Evolutionary conservation across 2,888 invertebrate genomes (phyloP).

Genomic region (Epistrophe eligans): DNA sequence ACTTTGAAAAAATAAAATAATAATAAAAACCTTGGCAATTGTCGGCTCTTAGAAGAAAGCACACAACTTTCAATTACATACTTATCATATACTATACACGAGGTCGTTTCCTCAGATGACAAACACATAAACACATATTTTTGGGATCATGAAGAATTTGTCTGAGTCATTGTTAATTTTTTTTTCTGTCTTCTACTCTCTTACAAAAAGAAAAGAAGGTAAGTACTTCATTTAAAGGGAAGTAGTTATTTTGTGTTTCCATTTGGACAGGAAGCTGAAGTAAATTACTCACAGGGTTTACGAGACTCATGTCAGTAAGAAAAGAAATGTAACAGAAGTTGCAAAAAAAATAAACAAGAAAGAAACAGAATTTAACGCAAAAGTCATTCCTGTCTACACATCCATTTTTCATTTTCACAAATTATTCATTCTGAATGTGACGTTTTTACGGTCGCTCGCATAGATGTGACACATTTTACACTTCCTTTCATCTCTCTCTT

Average conservation of each 20-base stretch:
- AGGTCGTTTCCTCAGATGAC: slow-evolving; percentile 39
- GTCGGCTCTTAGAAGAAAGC: neutral
- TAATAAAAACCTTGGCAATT: slow-evolving; percentile 12
- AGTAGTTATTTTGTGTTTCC: slow-evolving; percentile 35
- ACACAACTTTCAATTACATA: slow-evolving; percentile 32
- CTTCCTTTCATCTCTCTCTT: slow-evolving; percentile 48
- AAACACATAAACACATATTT: slow-evolving; percentile 21
- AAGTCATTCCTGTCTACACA: slow-evolving; percentile 42
- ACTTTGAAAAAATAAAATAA: neutral
- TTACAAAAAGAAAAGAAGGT: slow-evolving; percentile 1
- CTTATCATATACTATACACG: too few relatives aligned
- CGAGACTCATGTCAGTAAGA: slow-evolving; percentile 2
- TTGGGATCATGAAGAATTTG: slow-evolving; percentile 22
- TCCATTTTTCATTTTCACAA: slow-evolving; percentile 59
- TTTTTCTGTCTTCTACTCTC: neutral
- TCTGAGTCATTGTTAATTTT: slow-evolving; percentile 9
- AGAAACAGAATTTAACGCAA: slow-evolving; percentile 22
- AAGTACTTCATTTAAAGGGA: slow-evolving; percentile 30
- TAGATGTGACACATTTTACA: slow-evolving; percentile 55
- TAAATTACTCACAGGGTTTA: slow-evolving; percentile 36
- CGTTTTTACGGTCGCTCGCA: slow-evolving; percentile 50
- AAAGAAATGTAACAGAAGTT: slow-evolving; percentile 13
- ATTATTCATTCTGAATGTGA: slow-evolving; percentile 50
- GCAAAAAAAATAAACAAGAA: neutral
- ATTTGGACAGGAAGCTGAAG: slow-evolving; percentile 35